Conservation (phyloP, 2,113 vertebrate genomes). For the Oxyura jamaicensis region DNA sequence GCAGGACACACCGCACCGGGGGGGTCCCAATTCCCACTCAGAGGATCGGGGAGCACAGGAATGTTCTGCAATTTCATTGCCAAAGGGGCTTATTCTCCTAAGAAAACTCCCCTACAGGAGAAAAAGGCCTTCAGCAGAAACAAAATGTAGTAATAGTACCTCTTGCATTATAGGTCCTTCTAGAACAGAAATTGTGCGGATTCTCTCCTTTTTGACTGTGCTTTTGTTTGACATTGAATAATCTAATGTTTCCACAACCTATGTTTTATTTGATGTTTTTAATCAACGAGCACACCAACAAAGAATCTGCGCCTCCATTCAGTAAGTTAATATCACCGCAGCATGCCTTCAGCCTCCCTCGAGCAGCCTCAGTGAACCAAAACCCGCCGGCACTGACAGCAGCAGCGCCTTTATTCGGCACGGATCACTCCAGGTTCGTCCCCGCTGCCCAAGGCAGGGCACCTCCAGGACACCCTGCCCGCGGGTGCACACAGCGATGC, state of each 20-base stretch:
- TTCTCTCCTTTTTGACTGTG: background rate
- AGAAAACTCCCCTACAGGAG: background rate
- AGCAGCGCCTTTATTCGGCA: background rate
- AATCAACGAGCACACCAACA: background rate
- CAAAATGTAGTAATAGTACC: fast-evolving
- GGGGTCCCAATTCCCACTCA: background rate
- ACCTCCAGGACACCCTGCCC: background rate
- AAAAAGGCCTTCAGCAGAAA: background rate
- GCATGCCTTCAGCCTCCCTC: background rate
- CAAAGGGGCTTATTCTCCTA: background rate
- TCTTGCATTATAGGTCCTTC: background rate
- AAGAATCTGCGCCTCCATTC: background rate
- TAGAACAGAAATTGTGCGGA: background rate
- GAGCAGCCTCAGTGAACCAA: background rate
- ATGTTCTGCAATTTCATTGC: background rate
- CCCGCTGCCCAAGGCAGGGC: fast-evolving
- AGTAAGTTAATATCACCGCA: background rate
- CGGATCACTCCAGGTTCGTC: fast-evolving
- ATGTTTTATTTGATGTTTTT: background rate
- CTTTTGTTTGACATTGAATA: background rate
- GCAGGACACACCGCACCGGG: background rate
- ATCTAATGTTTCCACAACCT: background rate
- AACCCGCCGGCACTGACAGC: background rate
- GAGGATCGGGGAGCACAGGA: background rate
- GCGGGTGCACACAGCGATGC: background rate